Conservation (phyloP, 2,888 invertebrate species). For the Caenorhabditis wallacei region DNA sequence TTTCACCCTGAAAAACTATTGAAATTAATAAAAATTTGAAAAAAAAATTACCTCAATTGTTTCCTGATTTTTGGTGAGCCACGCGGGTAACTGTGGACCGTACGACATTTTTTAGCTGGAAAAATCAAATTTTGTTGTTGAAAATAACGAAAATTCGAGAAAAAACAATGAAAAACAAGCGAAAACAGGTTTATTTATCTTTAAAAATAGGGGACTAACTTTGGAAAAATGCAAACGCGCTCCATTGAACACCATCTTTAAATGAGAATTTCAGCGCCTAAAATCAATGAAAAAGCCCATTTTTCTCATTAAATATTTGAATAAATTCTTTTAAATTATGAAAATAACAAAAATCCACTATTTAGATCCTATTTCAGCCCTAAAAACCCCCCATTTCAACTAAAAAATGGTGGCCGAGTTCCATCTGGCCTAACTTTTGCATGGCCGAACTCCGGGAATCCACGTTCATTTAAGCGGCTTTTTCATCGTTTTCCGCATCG, state of each 20-base stretch:
- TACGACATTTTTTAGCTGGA: slow-evolving; percentile 50
- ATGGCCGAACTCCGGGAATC: slow-evolving; percentile 10
- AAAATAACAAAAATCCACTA: no score
- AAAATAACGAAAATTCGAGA: neutral
- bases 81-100: slow-evolving; percentile 49
- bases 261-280: neutral
- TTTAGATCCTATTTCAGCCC: neutral
- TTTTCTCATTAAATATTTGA: no score
- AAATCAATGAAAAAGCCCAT: neutral
- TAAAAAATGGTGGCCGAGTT: neutral
- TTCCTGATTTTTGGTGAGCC: slow-evolving; percentile 22
- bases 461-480: slow-evolving; percentile 6
- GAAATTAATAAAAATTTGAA: neutral
- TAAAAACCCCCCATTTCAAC: neutral
- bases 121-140: no score
- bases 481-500: slow-evolving; percentile 4
- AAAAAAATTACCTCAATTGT: neutral
- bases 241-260: neutral
- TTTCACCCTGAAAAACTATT: neutral
- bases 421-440: slow-evolving; percentile 4
- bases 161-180: slow-evolving; percentile 1
- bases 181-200: neutral
- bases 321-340: no score
- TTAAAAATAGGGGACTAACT: slow-evolving; percentile 21
- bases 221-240: neutral